Percentiles rank a stretch among this genome's conserved stretches.
Conservation (phyloP, 2,113 vertebrate species). For the Siniperca knerii region DNA sequence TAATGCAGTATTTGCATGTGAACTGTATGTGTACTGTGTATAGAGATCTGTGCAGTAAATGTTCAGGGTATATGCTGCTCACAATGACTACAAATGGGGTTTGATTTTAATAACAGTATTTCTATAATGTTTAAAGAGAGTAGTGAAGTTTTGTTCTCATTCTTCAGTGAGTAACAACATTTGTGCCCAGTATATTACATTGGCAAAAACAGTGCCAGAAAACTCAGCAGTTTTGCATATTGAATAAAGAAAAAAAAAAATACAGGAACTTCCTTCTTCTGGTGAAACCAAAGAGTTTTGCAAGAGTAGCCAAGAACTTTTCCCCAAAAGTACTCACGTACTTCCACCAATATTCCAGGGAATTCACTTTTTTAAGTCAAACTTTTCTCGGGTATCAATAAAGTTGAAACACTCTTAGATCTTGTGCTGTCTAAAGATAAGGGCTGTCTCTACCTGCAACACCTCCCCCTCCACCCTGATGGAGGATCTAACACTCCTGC, state of each 20-base stretch:
- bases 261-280: slow-evolving; percentile 23
- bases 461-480: neutral
- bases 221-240: neutral
- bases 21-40: neutral
- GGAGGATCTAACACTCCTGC: neutral
- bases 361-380: neutral
- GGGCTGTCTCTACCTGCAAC: neutral
- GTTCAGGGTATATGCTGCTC: neutral
- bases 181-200: neutral
- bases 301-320: neutral
- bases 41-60: neutral
- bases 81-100: neutral
- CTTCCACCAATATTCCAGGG: neutral
- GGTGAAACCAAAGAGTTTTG: slow-evolving; percentile 16
- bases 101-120: neutral
- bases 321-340: neutral
- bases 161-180: neutral
- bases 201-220: neutral
- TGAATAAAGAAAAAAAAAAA: neutral
- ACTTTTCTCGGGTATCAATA: neutral
- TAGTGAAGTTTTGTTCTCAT: slow-evolving; percentile 1
- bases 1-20: neutral
- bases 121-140: neutral
- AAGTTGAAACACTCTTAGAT: neutral
- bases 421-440: neutral